These are phyloP conservation scores for Tichodroma muraria DNA, from an alignment of 2,113 vertebrate species.

Conservation along the genomic window DNA sequence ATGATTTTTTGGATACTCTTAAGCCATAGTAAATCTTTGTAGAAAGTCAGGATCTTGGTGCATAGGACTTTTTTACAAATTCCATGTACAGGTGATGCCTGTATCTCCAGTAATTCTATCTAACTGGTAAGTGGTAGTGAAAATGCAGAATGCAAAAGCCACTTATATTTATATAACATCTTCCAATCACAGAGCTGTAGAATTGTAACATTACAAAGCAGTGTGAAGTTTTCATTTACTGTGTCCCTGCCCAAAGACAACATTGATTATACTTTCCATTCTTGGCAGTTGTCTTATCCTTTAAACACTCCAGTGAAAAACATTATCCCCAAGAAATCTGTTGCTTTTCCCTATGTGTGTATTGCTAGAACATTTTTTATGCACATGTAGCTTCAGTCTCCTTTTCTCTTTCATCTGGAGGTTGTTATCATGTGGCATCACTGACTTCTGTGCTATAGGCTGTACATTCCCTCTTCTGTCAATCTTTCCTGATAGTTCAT, in stretches of 20 bases:
- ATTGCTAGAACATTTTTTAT: neutral
- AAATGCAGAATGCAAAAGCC: neutral
- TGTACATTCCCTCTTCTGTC: neutral
- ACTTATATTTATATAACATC: neutral
- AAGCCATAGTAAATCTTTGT: neutral
- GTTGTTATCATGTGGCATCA: neutral
- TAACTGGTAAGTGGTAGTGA: neutral
- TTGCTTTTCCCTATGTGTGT: neutral
- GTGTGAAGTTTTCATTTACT: neutral
- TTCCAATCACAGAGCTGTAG: neutral
- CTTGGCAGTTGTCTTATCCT: neutral
- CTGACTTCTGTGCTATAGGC: neutral
- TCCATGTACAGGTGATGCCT: neutral
- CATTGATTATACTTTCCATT: neutral
- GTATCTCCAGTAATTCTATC: neutral
- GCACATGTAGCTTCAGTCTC: neutral
- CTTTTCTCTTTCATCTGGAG: neutral
- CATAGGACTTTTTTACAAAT: neutral
- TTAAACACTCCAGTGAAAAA: neutral
- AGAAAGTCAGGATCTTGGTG: neutral
- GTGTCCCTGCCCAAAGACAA: neutral
- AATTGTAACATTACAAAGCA: neutral
- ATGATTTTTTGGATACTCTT: neutral
- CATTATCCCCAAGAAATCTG: neutral
- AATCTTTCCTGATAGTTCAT: neutral